These are phyloP conservation scores for Glaucidium brasilianum DNA, from an alignment of 2,113 vertebrate genomes.

Conservation along the genomic window DNA sequence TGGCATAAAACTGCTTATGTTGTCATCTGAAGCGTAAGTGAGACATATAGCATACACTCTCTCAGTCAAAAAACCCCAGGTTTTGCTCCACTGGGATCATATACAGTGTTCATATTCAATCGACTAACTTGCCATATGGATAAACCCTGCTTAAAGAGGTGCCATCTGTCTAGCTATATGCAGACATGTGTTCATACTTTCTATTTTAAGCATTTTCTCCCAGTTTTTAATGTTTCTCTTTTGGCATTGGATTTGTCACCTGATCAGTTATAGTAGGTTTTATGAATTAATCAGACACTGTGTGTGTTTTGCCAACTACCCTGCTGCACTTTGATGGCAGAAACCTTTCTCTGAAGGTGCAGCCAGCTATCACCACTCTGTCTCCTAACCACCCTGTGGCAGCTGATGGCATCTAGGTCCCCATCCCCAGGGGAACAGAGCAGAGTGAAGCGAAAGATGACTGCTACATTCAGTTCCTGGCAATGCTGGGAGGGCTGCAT, in stretches of 20 bases:
- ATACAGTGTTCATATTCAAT: slow-evolving; percentile 5
- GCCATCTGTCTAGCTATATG: slow-evolving; percentile 26
- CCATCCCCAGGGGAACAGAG: fast-evolving
- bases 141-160: slow-evolving; percentile 17
- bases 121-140: slow-evolving; percentile 14
- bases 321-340: not conserved
- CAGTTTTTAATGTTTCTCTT: slow-evolving; percentile 18
- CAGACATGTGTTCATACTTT: slow-evolving; percentile 27
- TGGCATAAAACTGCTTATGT: not conserved
- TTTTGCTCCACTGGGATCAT: slow-evolving; percentile 20
- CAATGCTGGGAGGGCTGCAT: not conserved
- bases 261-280: slow-evolving; percentile 44
- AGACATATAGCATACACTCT: not conserved
- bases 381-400: not conserved
- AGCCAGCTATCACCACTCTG: not conserved
- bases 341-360: not conserved
- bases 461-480: not conserved
- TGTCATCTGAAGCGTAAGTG: not conserved
- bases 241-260: not conserved
- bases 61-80: not conserved
- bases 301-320: not conserved
- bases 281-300: slow-evolving; percentile 22
- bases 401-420: fast-evolving
- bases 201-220: slow-evolving; percentile 29
- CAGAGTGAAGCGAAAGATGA: fast-evolving